A percentile compares a stretch with the other conserved stretches of the same genome.
phyloP scores from a whole-genome alignment of 1,140 invertebrate genomes.

The Drosophila ironensis region DNA sequence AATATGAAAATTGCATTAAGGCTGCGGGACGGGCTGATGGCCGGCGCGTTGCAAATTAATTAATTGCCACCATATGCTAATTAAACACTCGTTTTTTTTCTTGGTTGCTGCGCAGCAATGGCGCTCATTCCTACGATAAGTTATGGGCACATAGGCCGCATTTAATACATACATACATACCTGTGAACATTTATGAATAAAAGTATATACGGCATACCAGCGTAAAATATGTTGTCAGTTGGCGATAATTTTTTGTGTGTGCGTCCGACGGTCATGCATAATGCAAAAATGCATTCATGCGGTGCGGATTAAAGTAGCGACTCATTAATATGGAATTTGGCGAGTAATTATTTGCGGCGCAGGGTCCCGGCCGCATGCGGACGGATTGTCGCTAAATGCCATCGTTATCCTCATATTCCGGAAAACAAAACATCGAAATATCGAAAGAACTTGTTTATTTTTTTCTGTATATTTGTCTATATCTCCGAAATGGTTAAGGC shows the following conservation, averaged over 20 bases:
- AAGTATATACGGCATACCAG: background rate
- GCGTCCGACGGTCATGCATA: slow-evolving; percentile 10
- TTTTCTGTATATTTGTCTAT: no score
- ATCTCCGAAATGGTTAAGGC: no score
- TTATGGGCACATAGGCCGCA: slow-evolving; percentile 12
- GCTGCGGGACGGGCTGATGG: background rate
- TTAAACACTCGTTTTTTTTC: slow-evolving; percentile 53
- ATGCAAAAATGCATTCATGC: slow-evolving; percentile 28
- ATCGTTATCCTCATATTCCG: background rate
- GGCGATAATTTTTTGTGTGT: background rate
- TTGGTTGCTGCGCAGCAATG: slow-evolving; percentile 17
- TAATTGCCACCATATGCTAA: slow-evolving; percentile 73
- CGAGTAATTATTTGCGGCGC: slow-evolving; percentile 30
- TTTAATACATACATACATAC: slow-evolving; percentile 24
- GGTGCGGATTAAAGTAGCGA: slow-evolving; percentile 27
- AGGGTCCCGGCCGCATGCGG: background rate
- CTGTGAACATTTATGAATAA: slow-evolving; percentile 9
- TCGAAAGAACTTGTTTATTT: no score
- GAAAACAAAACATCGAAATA: no score
- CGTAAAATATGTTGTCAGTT: background rate
- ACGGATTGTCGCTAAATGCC: background rate
- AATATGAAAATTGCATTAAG: slow-evolving; percentile 57
- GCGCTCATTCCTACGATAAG: background rate
- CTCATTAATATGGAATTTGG: slow-evolving; percentile 37
- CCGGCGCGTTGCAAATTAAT: slow-evolving; percentile 59